Percentiles rank a stretch among this genome's conserved stretches.
Conservation (phyloP, 2,888 invertebrate species). For the Eurytoma californica region DNA sequence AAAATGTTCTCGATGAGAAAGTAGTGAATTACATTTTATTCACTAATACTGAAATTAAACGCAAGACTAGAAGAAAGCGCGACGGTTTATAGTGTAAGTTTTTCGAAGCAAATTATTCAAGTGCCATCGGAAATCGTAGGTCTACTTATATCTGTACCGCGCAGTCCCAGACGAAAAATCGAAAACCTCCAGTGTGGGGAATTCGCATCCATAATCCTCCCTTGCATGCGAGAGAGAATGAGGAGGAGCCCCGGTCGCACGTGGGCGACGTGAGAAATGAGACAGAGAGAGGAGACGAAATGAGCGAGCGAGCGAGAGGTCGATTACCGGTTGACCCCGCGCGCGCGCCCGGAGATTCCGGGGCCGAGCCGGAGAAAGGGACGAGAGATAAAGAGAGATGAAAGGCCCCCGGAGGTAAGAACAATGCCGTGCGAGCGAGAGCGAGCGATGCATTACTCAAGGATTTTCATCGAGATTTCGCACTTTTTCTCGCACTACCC, state of each 20-base stretch:
- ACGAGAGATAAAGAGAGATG: constrained; percentile 47
- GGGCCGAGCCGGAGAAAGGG: not conserved
- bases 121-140: no score
- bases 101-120: no score
- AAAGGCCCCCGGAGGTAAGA: constrained; percentile 46
- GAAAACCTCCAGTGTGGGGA: no score
- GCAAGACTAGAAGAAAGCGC: no score
- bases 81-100: no score
- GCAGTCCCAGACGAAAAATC: no score
- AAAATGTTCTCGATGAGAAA: no score
- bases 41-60: no score
- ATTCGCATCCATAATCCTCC: constrained; percentile 1
- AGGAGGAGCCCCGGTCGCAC: not conserved
- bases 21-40: no score
- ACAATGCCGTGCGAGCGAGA: constrained; percentile 37
- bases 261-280: constrained; percentile 45
- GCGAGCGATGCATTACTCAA: constrained; percentile 60
- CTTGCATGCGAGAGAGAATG: not conserved
- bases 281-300: constrained; percentile 28
- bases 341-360: constrained; percentile 17
- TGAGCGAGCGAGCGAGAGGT: constrained; percentile 30
- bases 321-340: constrained; percentile 55
- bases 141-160: no score
- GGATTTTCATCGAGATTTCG: constrained; percentile 63
- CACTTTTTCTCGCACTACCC: constrained; percentile 31